Conservation (phyloP, 2,797 vertebrate genomes). For the Thripadectes ignobilis region DNA sequence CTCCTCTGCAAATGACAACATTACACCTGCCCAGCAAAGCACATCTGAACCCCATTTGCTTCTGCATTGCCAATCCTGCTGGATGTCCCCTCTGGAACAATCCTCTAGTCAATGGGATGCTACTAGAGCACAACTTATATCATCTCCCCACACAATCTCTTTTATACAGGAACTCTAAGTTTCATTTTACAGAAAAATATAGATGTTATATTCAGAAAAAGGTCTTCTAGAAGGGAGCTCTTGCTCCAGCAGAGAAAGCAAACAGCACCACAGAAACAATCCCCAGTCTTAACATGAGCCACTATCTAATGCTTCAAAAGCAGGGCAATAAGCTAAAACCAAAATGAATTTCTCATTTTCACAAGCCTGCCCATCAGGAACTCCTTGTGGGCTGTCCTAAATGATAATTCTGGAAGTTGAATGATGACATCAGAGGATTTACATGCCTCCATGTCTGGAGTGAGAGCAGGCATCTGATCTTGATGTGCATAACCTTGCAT, state of each 20-base stretch:
- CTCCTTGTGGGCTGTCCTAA: not conserved
- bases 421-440: not conserved
- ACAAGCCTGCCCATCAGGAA: not conserved
- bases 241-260: not conserved
- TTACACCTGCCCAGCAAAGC: not conserved
- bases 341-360: not conserved
- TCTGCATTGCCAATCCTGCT: not conserved
- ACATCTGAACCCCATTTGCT: not conserved
- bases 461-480: not conserved
- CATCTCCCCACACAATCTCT: not conserved
- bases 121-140: not conserved
- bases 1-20: not conserved
- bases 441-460: not conserved
- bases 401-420: not conserved
- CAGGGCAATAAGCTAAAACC: not conserved
- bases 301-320: not conserved
- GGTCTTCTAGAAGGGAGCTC: not conserved
- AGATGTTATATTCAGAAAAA: not conserved
- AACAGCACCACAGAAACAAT: not conserved
- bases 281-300: accelerated
- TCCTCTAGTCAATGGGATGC: not conserved
- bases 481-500: not conserved
- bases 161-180: not conserved
- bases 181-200: not conserved
- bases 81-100: not conserved